Conservation (phyloP, 1,140 invertebrate species). For the Acyrthosiphon pisum region DNA sequence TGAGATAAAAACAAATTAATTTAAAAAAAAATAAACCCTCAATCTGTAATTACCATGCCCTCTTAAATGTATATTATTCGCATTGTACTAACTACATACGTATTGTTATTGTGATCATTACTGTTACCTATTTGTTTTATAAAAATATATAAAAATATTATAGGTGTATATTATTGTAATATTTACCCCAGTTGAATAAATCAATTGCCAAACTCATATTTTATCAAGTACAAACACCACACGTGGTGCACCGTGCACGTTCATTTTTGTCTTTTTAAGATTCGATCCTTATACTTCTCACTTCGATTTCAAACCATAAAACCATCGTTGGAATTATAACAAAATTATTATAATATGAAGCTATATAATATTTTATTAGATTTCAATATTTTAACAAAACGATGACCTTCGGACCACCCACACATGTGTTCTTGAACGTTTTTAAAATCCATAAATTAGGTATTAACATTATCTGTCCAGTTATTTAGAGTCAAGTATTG, state of each 20-base stretch:
- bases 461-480: neutral
- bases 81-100: neutral
- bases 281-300: neutral
- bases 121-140: too few species aligned
- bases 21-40: neutral
- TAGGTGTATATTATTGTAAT: neutral
- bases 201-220: neutral
- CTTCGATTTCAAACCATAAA: too few species aligned
- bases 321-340: too few species aligned
- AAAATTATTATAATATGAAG: neutral
- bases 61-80: neutral
- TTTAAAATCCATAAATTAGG: neutral
- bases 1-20: neutral
- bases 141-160: neutral
- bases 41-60: too few species aligned
- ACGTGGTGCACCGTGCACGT: too few species aligned
- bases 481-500: neutral
- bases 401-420: too few species aligned
- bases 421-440: neutral
- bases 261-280: neutral
- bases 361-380: too few species aligned
- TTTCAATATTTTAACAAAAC: too few species aligned
- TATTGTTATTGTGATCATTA: neutral
- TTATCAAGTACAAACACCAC: neutral
- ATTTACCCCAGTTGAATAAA: neutral